Evolutionary conservation across 2,888 invertebrate species (phyloP).

Genomic region (Boloria selene): DNA sequence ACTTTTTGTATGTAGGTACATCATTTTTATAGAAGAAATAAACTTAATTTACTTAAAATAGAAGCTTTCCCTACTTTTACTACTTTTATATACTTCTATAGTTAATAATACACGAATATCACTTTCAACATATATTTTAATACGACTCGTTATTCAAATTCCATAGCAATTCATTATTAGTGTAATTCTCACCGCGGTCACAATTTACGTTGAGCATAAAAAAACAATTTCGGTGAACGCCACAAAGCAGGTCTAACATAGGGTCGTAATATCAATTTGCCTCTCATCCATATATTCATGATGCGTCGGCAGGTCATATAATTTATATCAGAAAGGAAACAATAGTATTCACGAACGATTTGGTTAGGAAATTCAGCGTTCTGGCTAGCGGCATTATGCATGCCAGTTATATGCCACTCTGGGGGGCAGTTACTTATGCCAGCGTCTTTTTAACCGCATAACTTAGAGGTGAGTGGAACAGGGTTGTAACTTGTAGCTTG

Average conservation of each 20-base stretch:
- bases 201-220: slow-evolving; percentile 73
- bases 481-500: slow-evolving; percentile 28
- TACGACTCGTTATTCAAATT: slow-evolving; percentile 21
- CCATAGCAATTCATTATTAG: slow-evolving; percentile 59
- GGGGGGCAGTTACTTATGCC: slow-evolving; percentile 76
- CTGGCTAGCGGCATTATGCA: slow-evolving; percentile 64
- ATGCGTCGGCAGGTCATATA: slow-evolving; percentile 75
- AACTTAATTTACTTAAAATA: too few species aligned
- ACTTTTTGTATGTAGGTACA: too few species aligned
- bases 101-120: neutral
- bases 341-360: slow-evolving; percentile 78
- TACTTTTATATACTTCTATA: too few species aligned
- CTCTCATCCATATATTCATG: slow-evolving; percentile 80
- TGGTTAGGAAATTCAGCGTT: slow-evolving; percentile 55
- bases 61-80: too few species aligned
- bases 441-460: slow-evolving; percentile 57
- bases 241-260: slow-evolving; percentile 68
- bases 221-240: slow-evolving; percentile 65
- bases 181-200: slow-evolving; percentile 71
- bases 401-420: slow-evolving; percentile 71
- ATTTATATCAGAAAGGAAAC: slow-evolving; percentile 79
- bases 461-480: slow-evolving; percentile 27
- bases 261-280: slow-evolving; percentile 80
- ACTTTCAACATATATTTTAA: slow-evolving; percentile 5
- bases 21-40: too few species aligned